A percentile compares a stretch with the other conserved stretches of the same genome.
Conservation (phyloP, 2,113 vertebrate species). For the Panthera tigris region DNA sequence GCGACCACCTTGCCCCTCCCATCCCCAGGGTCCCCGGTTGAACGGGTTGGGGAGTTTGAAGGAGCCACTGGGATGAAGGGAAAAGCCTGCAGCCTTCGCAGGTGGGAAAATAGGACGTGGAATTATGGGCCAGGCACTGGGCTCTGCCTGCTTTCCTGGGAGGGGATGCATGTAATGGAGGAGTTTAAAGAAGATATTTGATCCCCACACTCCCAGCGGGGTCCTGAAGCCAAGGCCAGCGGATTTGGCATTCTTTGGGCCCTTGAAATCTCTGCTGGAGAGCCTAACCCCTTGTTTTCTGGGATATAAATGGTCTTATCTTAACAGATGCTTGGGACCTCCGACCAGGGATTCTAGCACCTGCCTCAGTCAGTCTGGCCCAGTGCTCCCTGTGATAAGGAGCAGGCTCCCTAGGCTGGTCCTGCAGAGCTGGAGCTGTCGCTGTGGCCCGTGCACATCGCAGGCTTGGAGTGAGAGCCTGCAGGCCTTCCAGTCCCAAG, state of each 20-base stretch:
- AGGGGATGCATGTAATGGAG: neutral
- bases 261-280: neutral
- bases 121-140: neutral
- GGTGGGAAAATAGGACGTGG: neutral
- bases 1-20: neutral
- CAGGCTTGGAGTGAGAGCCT: neutral
- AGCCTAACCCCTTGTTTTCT: neutral
- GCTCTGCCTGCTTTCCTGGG: neutral
- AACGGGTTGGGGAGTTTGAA: neutral
- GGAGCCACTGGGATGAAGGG: neutral
- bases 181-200: neutral
- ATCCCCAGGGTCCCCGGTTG: neutral
- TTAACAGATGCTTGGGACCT: neutral
- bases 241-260: neutral
- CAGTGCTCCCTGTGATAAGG: accelerated
- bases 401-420: neutral
- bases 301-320: neutral
- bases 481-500: neutral
- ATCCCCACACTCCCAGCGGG: neutral
- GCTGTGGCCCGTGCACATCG: neutral
- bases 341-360: neutral
- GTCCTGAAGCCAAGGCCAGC: neutral
- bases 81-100: neutral
- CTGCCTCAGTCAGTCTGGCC: neutral
- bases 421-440: too few relatives aligned